phyloP scores from a whole-genome alignment of 2,888 invertebrate species.

The Epinotia brunnichana region DNA sequence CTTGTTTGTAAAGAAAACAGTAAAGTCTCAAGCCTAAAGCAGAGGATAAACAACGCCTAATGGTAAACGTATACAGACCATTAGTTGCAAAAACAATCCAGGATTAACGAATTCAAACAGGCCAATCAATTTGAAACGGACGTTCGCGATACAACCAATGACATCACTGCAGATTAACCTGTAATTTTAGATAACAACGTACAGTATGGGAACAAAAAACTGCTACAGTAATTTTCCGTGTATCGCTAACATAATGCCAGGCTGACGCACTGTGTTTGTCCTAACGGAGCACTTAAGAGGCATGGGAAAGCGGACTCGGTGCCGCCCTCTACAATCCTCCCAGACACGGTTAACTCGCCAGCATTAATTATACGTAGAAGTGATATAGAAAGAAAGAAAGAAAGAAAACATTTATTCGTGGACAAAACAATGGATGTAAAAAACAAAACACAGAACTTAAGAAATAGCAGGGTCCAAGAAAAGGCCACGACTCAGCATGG shows the following conservation, averaged over 20 bases:
- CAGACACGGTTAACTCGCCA: slow-evolving; percentile 60
- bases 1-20: slow-evolving; percentile 42
- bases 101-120: slow-evolving; percentile 46
- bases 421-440: too few relatives aligned
- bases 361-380: slow-evolving; percentile 65
- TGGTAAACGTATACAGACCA: slow-evolving; percentile 40
- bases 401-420: too few relatives aligned
- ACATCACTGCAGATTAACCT: slow-evolving; percentile 51
- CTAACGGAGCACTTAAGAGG: slow-evolving; percentile 71
- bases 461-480: background rate
- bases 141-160: slow-evolving; percentile 46
- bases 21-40: slow-evolving; percentile 34
- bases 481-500: too few relatives aligned
- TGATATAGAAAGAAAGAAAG: too few relatives aligned
- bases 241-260: slow-evolving; percentile 69
- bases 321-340: slow-evolving; percentile 48
- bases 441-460: too few relatives aligned
- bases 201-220: slow-evolving; percentile 68
- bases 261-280: slow-evolving; percentile 71
- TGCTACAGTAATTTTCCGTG: slow-evolving; percentile 71
- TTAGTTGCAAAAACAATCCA: slow-evolving; percentile 42
- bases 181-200: slow-evolving; percentile 52
- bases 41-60: slow-evolving; percentile 35
- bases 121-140: slow-evolving; percentile 47
- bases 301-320: slow-evolving; percentile 65